Evolutionary conservation across 2,113 vertebrate genomes (phyloP).

Genomic region (Argyrosomus japonicus): DNA sequence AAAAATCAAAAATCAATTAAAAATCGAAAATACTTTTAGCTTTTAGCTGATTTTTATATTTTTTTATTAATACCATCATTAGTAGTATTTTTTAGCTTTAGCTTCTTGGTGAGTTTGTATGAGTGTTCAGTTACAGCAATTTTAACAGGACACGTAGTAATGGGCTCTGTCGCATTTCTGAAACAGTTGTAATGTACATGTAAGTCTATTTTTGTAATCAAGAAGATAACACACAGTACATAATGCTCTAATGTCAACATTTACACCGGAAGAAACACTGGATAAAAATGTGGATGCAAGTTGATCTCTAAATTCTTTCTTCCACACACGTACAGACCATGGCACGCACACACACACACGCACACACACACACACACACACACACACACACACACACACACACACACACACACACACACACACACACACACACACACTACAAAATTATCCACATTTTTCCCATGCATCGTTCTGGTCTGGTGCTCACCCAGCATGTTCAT

Average conservation of each 20-base stretch:
- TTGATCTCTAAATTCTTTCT: neutral
- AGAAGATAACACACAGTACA: neutral
- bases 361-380: neutral
- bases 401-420: too few species aligned
- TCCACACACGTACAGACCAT: neutral
- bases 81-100: too few species aligned
- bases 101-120: neutral
- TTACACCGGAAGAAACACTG: neutral
- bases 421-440: neutral
- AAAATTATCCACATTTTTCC: neutral
- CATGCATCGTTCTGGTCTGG: neutral
- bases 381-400: neutral
- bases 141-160: neutral
- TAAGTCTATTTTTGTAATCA: neutral
- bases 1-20: neutral
- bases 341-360: too few species aligned
- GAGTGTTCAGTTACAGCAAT: neutral
- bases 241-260: neutral
- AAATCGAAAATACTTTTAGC: too few species aligned
- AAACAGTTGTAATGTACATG: neutral
- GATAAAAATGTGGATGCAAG: neutral
- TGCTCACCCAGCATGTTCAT: constrained; percentile 93
- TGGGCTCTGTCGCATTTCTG: neutral
- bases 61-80: too few species aligned
- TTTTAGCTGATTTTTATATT: neutral